Conservation (phyloP, 2,888 invertebrate genomes). For the Xiphydria camelus region DNA sequence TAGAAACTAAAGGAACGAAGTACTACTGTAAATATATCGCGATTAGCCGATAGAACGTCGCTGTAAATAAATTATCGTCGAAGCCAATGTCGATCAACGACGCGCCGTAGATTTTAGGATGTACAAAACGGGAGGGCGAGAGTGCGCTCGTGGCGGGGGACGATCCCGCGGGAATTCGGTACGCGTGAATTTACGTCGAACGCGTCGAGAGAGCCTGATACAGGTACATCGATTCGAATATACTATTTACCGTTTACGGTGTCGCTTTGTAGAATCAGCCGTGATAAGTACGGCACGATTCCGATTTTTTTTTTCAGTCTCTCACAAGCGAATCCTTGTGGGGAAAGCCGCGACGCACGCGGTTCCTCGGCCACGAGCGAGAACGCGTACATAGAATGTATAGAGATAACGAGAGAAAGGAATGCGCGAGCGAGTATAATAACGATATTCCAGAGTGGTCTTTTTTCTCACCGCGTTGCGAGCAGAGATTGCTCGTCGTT, state of each 20-base stretch:
- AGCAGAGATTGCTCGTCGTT: constrained; percentile 20
- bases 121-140: constrained; percentile 14
- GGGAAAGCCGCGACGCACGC: constrained; percentile 1
- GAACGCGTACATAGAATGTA: constrained; percentile 22
- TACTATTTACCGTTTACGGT: too few relatives aligned
- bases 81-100: not conserved
- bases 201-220: too few relatives aligned
- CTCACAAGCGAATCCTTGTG: not conserved
- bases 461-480: not conserved
- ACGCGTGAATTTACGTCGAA: not conserved
- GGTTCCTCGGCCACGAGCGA: constrained; percentile 18
- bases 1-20: constrained; percentile 9
- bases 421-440: constrained; percentile 19
- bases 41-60: constrained; percentile 12
- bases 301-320: not conserved
- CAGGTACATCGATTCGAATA: too few relatives aligned
- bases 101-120: constrained; percentile 30
- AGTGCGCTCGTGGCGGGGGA: not conserved
- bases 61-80: constrained; percentile 16
- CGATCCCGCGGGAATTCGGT: too few relatives aligned
- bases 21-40: constrained; percentile 32
- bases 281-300: too few relatives aligned
- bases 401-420: constrained; percentile 19
- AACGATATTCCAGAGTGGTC: too few relatives aligned
- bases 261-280: too few relatives aligned